Conservation (phyloP, 1,140 invertebrate species). For the Tyrophagus putrescentiae region DNA sequence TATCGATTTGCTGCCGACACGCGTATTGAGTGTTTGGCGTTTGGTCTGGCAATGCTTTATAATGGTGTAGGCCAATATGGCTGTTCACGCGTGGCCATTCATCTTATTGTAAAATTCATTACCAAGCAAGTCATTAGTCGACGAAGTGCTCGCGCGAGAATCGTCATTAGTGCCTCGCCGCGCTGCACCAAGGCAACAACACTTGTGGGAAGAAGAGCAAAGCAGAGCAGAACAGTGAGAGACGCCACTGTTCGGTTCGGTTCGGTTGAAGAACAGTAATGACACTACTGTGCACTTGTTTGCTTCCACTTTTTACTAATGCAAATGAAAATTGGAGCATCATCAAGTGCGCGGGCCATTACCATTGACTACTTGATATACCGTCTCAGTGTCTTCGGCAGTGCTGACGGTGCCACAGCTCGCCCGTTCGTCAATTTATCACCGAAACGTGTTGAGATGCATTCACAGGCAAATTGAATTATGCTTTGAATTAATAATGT, state of each 20-base stretch:
- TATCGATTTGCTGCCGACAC: too few relatives aligned
- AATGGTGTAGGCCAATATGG: too few relatives aligned
- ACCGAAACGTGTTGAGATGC: constrained; percentile 12
- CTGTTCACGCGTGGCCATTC: neutral
- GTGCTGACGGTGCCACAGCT: neutral
- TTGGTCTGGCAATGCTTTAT: too few relatives aligned
- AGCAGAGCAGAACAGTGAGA: too few relatives aligned
- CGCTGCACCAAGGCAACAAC: neutral
- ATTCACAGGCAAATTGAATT: neutral
- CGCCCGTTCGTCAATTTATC: neutral
- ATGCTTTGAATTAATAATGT: constrained; percentile 7
- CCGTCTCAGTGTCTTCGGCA: neutral
- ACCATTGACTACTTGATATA: constrained; percentile 10
- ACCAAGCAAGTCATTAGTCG: constrained; percentile 6
- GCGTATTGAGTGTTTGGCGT: too few relatives aligned
- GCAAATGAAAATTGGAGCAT: constrained; percentile 10
- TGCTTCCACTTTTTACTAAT: too few relatives aligned
- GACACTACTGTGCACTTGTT: too few relatives aligned
- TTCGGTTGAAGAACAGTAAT: too few relatives aligned
- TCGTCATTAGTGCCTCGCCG: constrained; percentile 6
- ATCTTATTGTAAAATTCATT: constrained; percentile 15
- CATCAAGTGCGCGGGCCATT: neutral
- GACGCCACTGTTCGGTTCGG: too few relatives aligned
- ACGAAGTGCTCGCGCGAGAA: too few relatives aligned
- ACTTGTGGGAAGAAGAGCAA: too few relatives aligned